Percentiles rank a stretch among this genome's conserved stretches.
These are phyloP conservation scores for Sebastes flavidus DNA, from an alignment of 2,797 vertebrate genomes.

Conservation along the genomic window DNA sequence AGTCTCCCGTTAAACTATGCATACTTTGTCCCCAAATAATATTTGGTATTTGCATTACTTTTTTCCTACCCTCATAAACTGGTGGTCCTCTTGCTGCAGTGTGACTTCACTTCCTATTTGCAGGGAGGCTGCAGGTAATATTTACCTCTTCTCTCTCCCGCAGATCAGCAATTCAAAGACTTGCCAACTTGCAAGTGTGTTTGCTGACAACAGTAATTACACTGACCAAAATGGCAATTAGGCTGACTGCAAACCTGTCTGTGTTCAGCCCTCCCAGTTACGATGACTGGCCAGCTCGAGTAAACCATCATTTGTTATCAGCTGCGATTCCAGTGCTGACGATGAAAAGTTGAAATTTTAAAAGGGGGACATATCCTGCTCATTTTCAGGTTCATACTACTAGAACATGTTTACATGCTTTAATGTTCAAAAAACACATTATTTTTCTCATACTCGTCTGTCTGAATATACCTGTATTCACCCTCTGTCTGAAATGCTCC, in stretches of 20 bases:
- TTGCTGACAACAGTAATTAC: slow-evolving; percentile 78
- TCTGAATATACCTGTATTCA: neutral
- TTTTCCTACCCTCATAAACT: neutral
- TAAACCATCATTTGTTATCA: slow-evolving; percentile 57
- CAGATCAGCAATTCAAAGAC: slow-evolving; percentile 61
- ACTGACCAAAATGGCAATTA: slow-evolving; percentile 77
- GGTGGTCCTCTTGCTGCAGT: neutral
- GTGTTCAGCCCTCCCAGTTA: slow-evolving; percentile 58
- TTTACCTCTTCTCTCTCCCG: slow-evolving; percentile 45
- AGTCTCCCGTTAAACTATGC: too few species aligned
- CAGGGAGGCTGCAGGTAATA: slow-evolving; percentile 19
- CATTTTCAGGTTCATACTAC: neutral
- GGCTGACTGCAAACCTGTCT: slow-evolving; percentile 35
- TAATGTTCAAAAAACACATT: neutral
- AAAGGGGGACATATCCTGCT: neutral
- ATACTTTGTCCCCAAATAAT: neutral
- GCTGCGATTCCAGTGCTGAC: neutral
- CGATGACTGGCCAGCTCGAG: slow-evolving; percentile 33
- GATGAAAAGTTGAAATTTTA: neutral
- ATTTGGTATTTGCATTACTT: neutral
- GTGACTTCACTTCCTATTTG: neutral
- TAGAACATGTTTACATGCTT: neutral
- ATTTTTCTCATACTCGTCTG: neutral
- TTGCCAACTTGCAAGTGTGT: slow-evolving; percentile 44
- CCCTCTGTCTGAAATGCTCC: neutral